Base-by-base conservation (phyloP, 1,140 invertebrate genomes). In the Eupeodes corollae region DNA sequence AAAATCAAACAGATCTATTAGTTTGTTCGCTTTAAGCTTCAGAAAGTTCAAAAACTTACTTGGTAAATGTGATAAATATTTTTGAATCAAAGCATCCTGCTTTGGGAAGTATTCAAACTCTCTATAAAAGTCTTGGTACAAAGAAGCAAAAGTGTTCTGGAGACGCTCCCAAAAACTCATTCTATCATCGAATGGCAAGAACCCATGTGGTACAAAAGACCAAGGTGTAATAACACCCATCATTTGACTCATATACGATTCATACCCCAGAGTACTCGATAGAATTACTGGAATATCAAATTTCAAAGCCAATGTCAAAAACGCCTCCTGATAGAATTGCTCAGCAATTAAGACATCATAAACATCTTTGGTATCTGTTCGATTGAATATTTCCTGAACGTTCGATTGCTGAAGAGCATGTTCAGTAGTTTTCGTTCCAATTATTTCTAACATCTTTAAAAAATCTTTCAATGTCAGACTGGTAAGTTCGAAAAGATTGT, bases 311-410 rank as follows among this genome's bases (percentile, higher is more conserved):
- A 73, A 54, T 8, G 62, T 58, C 11, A 70, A 55, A 26, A 69
- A 56, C 0, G 68, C 58, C 49, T 73, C 70, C 33, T 67, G 63
- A 39, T 53, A 66, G 50, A 71, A 69, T 37, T 63, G 54, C 34
- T 71, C 68, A 0, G 56, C 53, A 26, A 74, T 47, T 0, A 72
- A 53, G 0, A 71, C 33, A 58, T 74, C 72, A 38, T 63, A 73
- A 44, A 67, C 58, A 6, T 60, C 54, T 0, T 57, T 48, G 5
- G 61, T 63, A 21, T 68, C 48, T 15, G 51, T 54, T 19, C 51
- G 55, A 31, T 65, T 53, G 15, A 73, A 58, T 1, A 73, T 37
- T 0, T 60, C 48, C 53, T 69, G 56, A 0, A 73, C 46, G 44
- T 56, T 54, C 0, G 61, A 56, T 18, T 67, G 59, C 6, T 66